Conservation (phyloP, 2,797 vertebrate species). For the Lepidocolaptes lacrymiger region DNA sequence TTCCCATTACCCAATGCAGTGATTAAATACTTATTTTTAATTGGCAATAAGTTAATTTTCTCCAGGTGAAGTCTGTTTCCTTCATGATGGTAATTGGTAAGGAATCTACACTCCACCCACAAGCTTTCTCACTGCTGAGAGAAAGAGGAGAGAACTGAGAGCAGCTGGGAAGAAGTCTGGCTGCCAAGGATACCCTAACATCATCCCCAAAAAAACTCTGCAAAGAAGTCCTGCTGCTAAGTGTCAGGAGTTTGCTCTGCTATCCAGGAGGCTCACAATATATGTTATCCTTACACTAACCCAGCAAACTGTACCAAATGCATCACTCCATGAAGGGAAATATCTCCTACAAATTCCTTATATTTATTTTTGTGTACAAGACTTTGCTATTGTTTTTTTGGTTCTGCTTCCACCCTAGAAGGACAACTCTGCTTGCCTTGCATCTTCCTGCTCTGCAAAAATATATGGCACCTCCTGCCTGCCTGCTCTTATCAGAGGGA, state of each 20-base stretch:
- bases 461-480: neutral
- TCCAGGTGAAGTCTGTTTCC: neutral
- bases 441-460: neutral
- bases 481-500: neutral
- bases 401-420: neutral
- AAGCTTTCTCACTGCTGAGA: neutral
- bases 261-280: neutral
- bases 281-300: neutral
- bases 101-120: neutral
- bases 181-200: neutral
- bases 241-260: neutral
- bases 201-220: fast-evolving
- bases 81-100: neutral
- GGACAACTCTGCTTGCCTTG: neutral
- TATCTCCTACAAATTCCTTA: neutral
- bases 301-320: neutral
- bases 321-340: neutral
- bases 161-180: neutral
- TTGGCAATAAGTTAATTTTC: neutral
- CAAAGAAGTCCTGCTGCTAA: neutral
- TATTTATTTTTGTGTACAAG: neutral
- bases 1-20: neutral
- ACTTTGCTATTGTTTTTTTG: neutral
- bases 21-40: neutral
- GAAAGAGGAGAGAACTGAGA: neutral